Evolutionary conservation across 92 coral and sea anemone genomes (phyloP), one percentile per base, ranked within the genome.

Genomic region (Epizoanthus rinbou): DNA sequence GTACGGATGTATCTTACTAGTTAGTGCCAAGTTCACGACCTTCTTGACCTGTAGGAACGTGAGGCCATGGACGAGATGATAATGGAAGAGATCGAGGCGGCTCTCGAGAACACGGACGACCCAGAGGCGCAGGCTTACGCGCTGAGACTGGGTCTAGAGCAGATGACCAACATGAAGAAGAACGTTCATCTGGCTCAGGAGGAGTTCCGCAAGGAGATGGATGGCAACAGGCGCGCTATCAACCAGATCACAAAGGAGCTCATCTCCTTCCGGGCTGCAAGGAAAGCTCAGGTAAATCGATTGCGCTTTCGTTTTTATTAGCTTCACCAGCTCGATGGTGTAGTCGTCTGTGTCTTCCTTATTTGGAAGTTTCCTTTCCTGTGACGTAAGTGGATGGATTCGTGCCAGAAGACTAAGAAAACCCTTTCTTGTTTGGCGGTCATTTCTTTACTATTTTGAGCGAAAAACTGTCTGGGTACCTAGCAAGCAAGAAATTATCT

Each of bases 51-150:
- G 52, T 13, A 78, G 58, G 92, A 88, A 37, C 91, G 89, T 56
- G 98, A 85, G 31, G 98, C 93, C 0, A 93, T 95, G 92, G 94
- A 93, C 33, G 98, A 95, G 75, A 93, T 89, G 95, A 76, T 93
- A 10, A 92, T 86, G 90, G 95, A 95, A 25, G 98, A 93, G 76
- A 89, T 95, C 35, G 98, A 95, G 85, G 97, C 95, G 6, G 98
- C 98, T 17, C 87, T 95, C 24, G 98, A 93, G 84, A 95, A 95
- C 69, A 87, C 92, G 0, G 97, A 92, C 70, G 98, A 93, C 43
- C 95, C 98, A 10, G 95, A 89, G 79, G 91, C 93, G 35, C 93
- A 92, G 69, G 92, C 94, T 0, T 91, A 95, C 57, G 98, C 98
- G 3, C 81, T 95, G 18, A 85, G 98, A 50, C 95, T 95, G 19